These are phyloP conservation scores for Pitta sordida DNA, from an alignment of 2,113 vertebrate species.

Conservation along the genomic window DNA sequence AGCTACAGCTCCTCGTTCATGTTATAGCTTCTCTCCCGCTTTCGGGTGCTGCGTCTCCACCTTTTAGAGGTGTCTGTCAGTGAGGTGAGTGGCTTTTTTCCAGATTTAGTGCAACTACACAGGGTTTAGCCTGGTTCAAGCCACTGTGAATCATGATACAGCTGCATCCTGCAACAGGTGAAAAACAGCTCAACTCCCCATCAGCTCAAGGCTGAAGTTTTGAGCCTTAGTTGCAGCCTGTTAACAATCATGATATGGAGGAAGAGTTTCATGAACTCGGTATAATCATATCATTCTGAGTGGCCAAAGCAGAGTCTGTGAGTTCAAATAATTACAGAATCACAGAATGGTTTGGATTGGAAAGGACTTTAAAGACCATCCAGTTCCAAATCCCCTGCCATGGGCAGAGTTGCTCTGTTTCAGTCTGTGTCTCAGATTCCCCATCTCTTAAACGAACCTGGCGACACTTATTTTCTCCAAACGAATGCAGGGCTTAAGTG, in stretches of 20 bases:
- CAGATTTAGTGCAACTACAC: fast-evolving
- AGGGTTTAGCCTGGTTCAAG: background rate
- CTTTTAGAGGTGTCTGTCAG: background rate
- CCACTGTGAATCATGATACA: background rate
- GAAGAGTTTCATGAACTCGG: background rate
- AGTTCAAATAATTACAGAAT: background rate
- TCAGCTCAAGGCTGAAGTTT: background rate
- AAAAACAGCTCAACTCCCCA: background rate
- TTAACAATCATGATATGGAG: background rate
- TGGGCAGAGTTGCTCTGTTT: background rate
- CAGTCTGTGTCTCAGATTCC: background rate
- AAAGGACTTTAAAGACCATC: background rate
- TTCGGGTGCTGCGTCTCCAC: background rate
- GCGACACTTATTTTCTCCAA: background rate
- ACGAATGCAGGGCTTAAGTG: background rate
- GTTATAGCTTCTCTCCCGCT: background rate
- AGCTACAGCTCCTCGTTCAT: background rate
- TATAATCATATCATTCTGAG: too few species aligned
- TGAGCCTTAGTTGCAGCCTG: background rate
- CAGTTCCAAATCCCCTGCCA: background rate
- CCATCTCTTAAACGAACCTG: background rate
- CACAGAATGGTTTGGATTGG: background rate
- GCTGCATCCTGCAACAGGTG: background rate
- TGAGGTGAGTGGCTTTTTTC: background rate
- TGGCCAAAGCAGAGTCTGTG: background rate